Evolutionary conservation across 2,113 vertebrate species (phyloP), one percentile per base, ranked within the genome.

Genomic region (Phodopus roborovskii): DNA sequence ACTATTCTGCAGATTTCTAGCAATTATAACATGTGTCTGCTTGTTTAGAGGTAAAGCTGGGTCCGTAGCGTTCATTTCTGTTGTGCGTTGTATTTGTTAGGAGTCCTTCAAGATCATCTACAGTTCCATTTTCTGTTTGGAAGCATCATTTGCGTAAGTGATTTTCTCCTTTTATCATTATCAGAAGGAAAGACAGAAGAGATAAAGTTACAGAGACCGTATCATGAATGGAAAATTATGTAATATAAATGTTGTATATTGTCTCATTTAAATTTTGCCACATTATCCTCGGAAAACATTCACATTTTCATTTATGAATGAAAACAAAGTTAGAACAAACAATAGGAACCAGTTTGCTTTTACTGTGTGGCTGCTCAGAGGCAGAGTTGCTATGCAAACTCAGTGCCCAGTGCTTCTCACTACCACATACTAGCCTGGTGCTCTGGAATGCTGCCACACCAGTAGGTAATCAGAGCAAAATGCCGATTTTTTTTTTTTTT

Each of bases 11-110:
- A 97, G 85, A 88, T 78, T 97, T 97, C 97, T 95, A 97, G 96
- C 88, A 64, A 97, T 97, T 97, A 97, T 91, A 96, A 98, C 97
- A 97, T 97, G 98, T 97, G 98, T 79, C 88, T 98, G 96, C 98
- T 98, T 98, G 98, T 98, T 98, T 66, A 97, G 97, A 90, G 93
- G 95, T 12, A n/a, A 73, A 97, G 75, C 88, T 30, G 81, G 84
- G 45, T 66, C 36, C 81, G 28, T 33, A 66, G 53, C 4, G 22
- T 87, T 96, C 89, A 88, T 92, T 97, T 97, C 89, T 96, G 68
- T 86, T 81, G 92, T 0, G n/a, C 75, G 92, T 82, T 42, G 4
- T 96, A 81, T 75, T 97, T 97, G 96, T 94, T 87, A 96, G 10
- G 15, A 45, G 92, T 82, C 94, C n/a, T 96, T 66, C 64, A 92